A percentile compares a stretch with the other conserved stretches of the same genome.
phyloP scores from a whole-genome alignment of 1,140 invertebrate genomes.

The Oedothorax gibbosus region DNA sequence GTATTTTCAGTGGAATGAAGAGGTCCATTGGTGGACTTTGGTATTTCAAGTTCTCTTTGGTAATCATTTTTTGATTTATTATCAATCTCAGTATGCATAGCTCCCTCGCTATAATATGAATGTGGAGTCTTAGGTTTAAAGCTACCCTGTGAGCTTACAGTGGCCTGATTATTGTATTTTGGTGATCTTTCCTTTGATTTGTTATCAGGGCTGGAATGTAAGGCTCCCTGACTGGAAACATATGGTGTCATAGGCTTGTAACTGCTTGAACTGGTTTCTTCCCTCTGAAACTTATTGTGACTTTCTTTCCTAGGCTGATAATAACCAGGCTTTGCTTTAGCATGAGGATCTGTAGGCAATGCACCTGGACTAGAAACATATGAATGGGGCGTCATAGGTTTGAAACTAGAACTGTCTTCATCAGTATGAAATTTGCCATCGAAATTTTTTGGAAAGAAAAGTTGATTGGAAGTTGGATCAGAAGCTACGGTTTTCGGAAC shows the following conservation, averaged over 20 bases:
- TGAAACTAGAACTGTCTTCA: neutral
- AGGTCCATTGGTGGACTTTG: no score
- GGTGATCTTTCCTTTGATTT: neutral
- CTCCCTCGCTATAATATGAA: no score
- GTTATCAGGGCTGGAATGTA: neutral
- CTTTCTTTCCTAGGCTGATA: neutral
- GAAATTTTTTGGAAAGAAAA: neutral
- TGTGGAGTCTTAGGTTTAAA: neutral
- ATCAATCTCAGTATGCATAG: no score
- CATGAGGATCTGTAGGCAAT: neutral
- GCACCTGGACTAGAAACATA: neutral
- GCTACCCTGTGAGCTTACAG: neutral
- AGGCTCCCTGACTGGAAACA: neutral
- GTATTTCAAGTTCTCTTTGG: no score
- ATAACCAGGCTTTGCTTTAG: neutral
- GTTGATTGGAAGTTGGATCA: neutral
- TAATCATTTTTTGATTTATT: no score
- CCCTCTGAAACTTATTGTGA: neutral
- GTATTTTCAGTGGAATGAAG: no score
- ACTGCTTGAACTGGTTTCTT: neutral
- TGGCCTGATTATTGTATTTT: neutral
- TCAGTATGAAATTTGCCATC: neutral
- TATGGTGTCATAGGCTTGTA: slow-evolving; percentile 18
- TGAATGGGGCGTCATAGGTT: slow-evolving; percentile 3
- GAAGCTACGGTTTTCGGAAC: neutral